Base-by-base conservation (phyloP, 2,888 invertebrate genomes). In the Coenonympha arcania region DNA sequence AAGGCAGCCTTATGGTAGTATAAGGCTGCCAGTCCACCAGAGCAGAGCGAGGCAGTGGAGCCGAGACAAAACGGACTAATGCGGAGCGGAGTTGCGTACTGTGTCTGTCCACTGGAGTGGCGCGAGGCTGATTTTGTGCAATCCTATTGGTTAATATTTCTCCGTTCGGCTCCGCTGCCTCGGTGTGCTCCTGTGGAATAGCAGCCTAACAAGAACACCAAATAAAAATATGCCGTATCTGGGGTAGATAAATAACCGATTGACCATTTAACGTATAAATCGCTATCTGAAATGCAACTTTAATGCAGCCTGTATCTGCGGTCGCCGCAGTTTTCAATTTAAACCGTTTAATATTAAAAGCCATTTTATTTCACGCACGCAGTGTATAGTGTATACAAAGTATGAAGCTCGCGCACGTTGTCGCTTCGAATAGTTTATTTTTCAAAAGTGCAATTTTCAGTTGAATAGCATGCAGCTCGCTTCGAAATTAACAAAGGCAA, bases 401-500 rank as follows among this genome's bases (percentile, higher is more conserved):
- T 47, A 30, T 45, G 44, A 53, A 55, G 31, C 36, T 50, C 48
- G 34, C 47, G 44, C 52, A 44, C 50, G 31, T 31, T 43, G 45
- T 56, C 51, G 55, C 50, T 50, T 42, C 50, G 48, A 33, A 26
- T 42, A 57, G 56, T 66, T 71, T 67, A 66, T 68, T 73, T 75
- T 71, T 69, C 65, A 64, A 55, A 59, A 61, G 53, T 63, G 60
- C 61, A 63, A 65, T 65, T 65, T 64, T 60, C 64, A 67, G 65
- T 65, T 60, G 57, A 65, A 71, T 70, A 63, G 63, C 64, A 49
- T 55, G 42, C 52, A 69, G 64, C 65, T 69, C 66, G 70, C 63
- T 74, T 76, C 75, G 69, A 69, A 75, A 76, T 75, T 76, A 79
- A 82, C 79, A 83, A 82, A 79, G 64, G 76, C 68, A 62, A 72